Evolutionary conservation across 2,888 invertebrate genomes (phyloP).

Genomic region (Rotaria magnacalcarata): DNA sequence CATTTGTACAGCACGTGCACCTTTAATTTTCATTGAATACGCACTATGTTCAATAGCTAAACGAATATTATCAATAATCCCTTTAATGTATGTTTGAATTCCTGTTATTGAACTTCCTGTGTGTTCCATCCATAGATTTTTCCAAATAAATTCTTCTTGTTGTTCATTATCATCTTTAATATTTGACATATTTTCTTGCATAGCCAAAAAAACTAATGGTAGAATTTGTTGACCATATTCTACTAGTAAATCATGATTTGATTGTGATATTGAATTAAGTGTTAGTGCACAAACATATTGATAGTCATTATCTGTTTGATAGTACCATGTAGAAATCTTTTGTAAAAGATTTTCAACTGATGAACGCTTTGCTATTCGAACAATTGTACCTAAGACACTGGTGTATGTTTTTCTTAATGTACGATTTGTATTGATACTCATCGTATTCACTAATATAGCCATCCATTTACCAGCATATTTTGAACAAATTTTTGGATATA

Average conservation of each 20-base stretch:
- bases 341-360: conserved; percentile 68
- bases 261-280: conserved; percentile 74
- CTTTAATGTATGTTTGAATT: conserved; percentile 13
- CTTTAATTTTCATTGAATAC: conserved; percentile 22
- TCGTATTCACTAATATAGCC: conserved; percentile 69
- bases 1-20: conserved; percentile 23
- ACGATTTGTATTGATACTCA: conserved; percentile 73
- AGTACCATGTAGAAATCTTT: conserved; percentile 67
- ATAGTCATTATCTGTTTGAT: conserved; percentile 69
- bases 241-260: conserved; percentile 73
- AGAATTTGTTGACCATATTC: conserved; percentile 72
- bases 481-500: conserved; percentile 62
- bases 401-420: conserved; percentile 79
- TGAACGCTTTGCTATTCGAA: conserved; percentile 71
- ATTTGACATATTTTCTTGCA: conserved; percentile 67
- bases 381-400: conserved; percentile 76
- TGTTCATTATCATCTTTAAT: conserved; percentile 14
- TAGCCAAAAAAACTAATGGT: conserved; percentile 80
- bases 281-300: conserved; percentile 64
- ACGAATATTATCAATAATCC: conserved; percentile 19
- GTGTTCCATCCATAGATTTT: conserved; percentile 27
- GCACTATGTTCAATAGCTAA: conserved; percentile 6
- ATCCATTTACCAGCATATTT: conserved; percentile 66
- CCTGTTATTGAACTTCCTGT: conserved; percentile 24
- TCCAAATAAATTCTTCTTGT: conserved; percentile 30